phyloP scores from a whole-genome alignment of 2,113 vertebrate genomes.

The Lathamus discolor region DNA sequence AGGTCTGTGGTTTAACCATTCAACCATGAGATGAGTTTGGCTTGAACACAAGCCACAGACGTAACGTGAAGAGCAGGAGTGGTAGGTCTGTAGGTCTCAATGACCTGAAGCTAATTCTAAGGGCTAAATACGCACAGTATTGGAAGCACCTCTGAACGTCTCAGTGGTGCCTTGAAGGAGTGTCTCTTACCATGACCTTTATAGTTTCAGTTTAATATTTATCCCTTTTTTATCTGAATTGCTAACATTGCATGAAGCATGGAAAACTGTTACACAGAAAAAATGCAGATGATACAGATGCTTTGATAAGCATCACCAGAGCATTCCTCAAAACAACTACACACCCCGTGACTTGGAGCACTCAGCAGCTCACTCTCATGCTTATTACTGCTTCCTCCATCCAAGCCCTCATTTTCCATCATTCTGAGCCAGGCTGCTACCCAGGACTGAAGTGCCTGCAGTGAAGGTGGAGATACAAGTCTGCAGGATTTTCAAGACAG shows the following conservation, averaged over 20 bases:
- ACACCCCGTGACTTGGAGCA: rapidly evolving
- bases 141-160: not conserved
- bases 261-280: not conserved
- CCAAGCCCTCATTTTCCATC: rapidly evolving
- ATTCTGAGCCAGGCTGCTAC: not conserved
- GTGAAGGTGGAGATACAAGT: rapidly evolving
- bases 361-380: not conserved
- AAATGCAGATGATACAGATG: not conserved
- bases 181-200: not conserved
- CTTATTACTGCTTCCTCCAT: not conserved
- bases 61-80: rapidly evolving
- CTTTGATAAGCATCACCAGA: not conserved
- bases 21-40: not conserved
- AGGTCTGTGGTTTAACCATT: not conserved
- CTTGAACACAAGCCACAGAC: not conserved
- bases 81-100: not conserved
- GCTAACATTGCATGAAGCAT: not conserved
- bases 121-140: rapidly evolving
- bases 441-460: not conserved
- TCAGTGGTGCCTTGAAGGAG: not conserved
- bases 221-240: too few relatives aligned
- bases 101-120: rapidly evolving
- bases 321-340: not conserved
- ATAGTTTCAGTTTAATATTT: not conserved
- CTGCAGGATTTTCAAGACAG: not conserved